A percentile compares a stretch with the other conserved stretches of the same genome.
phyloP scores from a whole-genome alignment of 2,797 vertebrate species.

The Phoxinus dragarum region DNA sequence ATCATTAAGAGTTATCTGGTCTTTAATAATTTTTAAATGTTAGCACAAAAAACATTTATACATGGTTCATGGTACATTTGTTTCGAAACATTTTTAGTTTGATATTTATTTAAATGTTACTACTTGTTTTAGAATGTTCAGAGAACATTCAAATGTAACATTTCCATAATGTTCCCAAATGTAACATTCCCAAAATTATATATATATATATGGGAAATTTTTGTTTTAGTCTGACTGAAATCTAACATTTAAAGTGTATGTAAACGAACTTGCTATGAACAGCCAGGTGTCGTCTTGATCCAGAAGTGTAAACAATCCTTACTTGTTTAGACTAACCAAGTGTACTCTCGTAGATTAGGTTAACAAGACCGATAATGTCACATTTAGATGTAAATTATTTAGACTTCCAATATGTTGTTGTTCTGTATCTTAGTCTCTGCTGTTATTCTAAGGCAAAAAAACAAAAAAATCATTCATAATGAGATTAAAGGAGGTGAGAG shows the following conservation, averaged over 20 bases:
- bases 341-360: not conserved
- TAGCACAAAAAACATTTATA: not conserved
- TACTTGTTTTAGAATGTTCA: not conserved
- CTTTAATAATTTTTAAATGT: not conserved
- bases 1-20: not conserved
- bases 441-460: not conserved
- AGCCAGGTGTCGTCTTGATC: slow-evolving; percentile 14
- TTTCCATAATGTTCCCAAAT: not conserved
- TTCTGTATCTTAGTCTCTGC: not conserved
- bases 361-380: not conserved
- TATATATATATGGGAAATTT: too few relatives aligned
- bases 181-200: too few relatives aligned
- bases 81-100: not conserved
- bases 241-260: not conserved
- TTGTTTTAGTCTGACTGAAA: not conserved
- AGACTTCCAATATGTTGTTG: not conserved
- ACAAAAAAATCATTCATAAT: not conserved
- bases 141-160: not conserved
- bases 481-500: not conserved
- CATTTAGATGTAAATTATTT: not conserved
- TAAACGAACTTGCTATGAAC: not conserved
- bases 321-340: slow-evolving; percentile 14
- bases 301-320: slow-evolving; percentile 12
- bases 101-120: not conserved
- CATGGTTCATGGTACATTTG: not conserved